Evolutionary conservation across 2,113 vertebrate genomes (phyloP), one percentile per base, ranked within the genome.

Genomic region (Pachyramphus minor): DNA sequence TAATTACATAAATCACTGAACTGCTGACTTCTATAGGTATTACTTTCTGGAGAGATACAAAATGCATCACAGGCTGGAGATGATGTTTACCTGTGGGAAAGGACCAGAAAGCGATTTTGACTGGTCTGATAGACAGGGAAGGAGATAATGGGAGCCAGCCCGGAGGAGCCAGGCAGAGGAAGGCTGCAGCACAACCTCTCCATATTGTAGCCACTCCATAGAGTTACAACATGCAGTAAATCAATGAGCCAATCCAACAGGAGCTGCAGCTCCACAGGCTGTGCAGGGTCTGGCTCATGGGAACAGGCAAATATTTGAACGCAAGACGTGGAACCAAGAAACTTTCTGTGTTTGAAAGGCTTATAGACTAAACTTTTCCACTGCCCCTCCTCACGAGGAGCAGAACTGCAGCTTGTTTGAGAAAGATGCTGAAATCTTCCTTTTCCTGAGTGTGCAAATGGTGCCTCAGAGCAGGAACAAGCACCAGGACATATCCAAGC

Each of bases 1-100:
- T 95, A 96, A 90, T 96, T 97, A 97, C 94, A 97, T 96, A 95
- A 94, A 97, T 96, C 95, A 96, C 79, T 5, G 39, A 83, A 80
- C 83, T 89, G 94, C 86, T 96, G 93, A 95, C 96, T 97, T 95
- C 79, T 92, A 95, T 88, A 94, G 71, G 82, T 94, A 94, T 95
- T 96, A 62, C 90, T 90, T 93, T 78, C 84, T 71, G 82, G 60
- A 92, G 69, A 81, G 95, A 93, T 64, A 91, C 44, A 92, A 96
- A 89, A 96, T 84, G 83, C 66, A 88, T 74, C 87, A 90, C 1
- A 1, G 93, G 52, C 62, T 58, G 75, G 56, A 89, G 91, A 84
- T 67, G 76, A 69, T 82, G 53, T 83, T 95, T 92, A 95, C 93
- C 94, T 94, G 69, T 12, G 66, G 91, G 82, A 94, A 71, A 84